Conservation (phyloP, 2,113 vertebrate genomes). For the Boleophthalmus pectinirostris region DNA sequence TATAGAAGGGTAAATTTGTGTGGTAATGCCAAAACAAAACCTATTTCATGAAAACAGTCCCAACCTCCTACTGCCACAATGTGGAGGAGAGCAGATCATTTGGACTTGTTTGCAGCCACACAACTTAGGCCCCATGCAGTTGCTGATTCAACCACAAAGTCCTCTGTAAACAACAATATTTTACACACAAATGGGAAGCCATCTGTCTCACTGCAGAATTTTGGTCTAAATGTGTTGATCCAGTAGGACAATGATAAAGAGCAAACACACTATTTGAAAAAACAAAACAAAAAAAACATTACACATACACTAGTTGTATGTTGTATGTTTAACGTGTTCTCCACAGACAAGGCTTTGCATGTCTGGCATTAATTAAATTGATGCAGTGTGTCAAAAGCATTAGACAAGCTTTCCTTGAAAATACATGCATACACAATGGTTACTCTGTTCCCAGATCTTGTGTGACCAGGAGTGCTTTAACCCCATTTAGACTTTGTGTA, state of each 20-base stretch:
- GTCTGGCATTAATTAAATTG: slow-evolving; percentile 66
- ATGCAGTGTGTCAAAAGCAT: slow-evolving; percentile 62
- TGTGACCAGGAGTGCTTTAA: slow-evolving; percentile 29
- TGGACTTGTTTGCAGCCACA: not conserved
- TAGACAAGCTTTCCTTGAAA: not conserved
- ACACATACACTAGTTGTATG: not conserved
- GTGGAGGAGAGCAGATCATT: not conserved
- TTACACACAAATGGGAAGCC: not conserved
- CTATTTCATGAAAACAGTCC: not conserved
- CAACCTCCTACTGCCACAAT: not conserved
- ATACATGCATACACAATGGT: not conserved
- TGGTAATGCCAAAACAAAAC: not conserved
- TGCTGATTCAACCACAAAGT: not conserved
- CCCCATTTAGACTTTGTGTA: slow-evolving; percentile 18
- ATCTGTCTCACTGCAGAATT: not conserved
- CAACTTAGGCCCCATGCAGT: not conserved
- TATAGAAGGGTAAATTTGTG: too few relatives aligned
- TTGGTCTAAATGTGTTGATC: not conserved
- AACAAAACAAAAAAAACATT: too few relatives aligned
- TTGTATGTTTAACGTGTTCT: too few relatives aligned
- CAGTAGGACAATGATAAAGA: not conserved
- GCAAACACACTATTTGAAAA: not conserved
- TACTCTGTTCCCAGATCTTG: not conserved
- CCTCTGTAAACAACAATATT: not conserved
- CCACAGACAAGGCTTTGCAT: slow-evolving; percentile 37